phyloP scores from a whole-genome alignment of 2,113 vertebrate species.

The Girardinichthys multiradiatus region DNA sequence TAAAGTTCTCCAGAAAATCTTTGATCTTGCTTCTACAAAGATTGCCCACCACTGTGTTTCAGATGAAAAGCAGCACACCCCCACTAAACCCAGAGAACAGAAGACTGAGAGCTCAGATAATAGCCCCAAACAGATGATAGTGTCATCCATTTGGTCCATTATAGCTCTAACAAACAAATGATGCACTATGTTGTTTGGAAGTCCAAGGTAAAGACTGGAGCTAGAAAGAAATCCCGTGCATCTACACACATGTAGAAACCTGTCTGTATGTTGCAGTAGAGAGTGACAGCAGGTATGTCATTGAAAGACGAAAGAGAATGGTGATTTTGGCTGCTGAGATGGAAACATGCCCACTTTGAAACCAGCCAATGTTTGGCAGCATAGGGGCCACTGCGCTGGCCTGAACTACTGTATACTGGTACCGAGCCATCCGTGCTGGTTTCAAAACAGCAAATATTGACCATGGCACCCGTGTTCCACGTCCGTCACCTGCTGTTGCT shows the following conservation, averaged over 20 bases:
- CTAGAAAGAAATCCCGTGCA: neutral
- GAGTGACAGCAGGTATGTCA: constrained; percentile 56
- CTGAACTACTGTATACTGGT: constrained; percentile 58
- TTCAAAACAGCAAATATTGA: constrained; percentile 65
- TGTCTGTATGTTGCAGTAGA: constrained; percentile 50
- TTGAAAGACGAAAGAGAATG: constrained; percentile 44
- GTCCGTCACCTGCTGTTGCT: constrained; percentile 57
- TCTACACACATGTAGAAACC: constrained; percentile 20
- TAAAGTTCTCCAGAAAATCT: constrained; percentile 64
- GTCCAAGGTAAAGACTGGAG: constrained; percentile 24
- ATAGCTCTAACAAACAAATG: constrained; percentile 62
- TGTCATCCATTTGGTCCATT: constrained; percentile 65
- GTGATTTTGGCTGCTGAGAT: constrained; percentile 46
- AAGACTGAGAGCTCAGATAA: constrained; percentile 66
- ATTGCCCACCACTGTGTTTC: constrained; percentile 39
- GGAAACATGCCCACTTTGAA: constrained; percentile 58
- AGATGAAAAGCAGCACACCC: constrained; percentile 63
- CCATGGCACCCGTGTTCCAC: constrained; percentile 41
- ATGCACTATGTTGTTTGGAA: constrained; percentile 49
- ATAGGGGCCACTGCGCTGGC: constrained; percentile 40
- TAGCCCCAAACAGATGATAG: constrained; percentile 62
- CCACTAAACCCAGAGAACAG: constrained; percentile 44
- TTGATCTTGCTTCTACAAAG: constrained; percentile 72
- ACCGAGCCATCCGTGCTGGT: constrained; percentile 55
- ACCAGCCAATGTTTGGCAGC: constrained; percentile 64